These are phyloP conservation scores for Diaprepes abbreviatus DNA, from an alignment of 2,888 invertebrate genomes.

Conservation along the genomic window DNA sequence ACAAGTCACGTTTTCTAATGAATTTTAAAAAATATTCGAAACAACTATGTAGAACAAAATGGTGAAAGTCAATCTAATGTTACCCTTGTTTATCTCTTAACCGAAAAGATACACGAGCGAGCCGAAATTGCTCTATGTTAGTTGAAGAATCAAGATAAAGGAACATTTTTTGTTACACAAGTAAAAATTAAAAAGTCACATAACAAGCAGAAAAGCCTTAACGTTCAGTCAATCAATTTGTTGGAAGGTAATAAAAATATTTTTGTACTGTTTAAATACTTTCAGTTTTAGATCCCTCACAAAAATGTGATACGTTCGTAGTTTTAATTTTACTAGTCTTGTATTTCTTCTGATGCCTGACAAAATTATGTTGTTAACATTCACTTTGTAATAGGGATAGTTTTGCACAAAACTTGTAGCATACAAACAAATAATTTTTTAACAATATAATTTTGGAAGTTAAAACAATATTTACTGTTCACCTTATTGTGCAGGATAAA, in stretches of 20 bases:
- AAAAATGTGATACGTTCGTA: constrained; percentile 41
- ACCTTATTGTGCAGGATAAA: constrained; percentile 8
- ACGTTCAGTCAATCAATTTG: constrained; percentile 40
- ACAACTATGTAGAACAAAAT: too few species aligned
- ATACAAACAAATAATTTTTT: not conserved
- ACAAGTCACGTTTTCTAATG: too few species aligned
- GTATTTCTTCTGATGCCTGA: not conserved
- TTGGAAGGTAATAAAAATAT: constrained; percentile 35
- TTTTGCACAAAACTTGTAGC: not conserved
- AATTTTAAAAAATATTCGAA: too few species aligned
- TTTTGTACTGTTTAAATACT: constrained; percentile 40
- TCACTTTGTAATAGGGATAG: not conserved
- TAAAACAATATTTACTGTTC: not conserved
- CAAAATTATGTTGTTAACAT: not conserved
- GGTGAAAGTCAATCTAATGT: too few species aligned
- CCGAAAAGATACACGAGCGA: too few species aligned
- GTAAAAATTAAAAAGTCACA: not conserved
- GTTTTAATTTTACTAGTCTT: constrained; percentile 16
- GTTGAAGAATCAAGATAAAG: too few species aligned
- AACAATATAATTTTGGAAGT: not conserved
- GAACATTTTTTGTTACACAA: too few species aligned
- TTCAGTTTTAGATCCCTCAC: constrained; percentile 26
- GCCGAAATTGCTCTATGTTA: too few species aligned
- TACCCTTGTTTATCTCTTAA: too few species aligned
- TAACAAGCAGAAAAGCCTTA: constrained; percentile 44